Base-by-base conservation (phyloP, 1,140 invertebrate species). In the Onthophagus taurus region DNA sequence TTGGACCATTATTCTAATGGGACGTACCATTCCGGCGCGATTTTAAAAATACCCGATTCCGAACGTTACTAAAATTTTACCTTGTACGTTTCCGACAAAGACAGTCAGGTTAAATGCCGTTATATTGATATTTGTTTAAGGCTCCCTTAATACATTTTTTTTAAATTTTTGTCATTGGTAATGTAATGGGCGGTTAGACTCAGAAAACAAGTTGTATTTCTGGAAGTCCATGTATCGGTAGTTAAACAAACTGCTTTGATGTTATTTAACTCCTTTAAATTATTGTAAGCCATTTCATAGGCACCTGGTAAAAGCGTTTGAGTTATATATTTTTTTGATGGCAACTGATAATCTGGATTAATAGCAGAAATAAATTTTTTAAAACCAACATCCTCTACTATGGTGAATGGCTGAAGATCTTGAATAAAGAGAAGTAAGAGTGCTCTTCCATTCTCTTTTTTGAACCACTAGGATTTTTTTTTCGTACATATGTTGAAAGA, bases 341-440 rank as follows among this genome's bases (percentile, higher is more conserved):
- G 60, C 17, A 63, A 41, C 5, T 49, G 31, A 31, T 59, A 62
- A 14, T 24, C 31, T 4, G 59, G 54, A 50, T 59, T 59, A 26
- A 62, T 23, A 23, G 29, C 38, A 29, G 42, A 12, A 5, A 54
- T 49, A 44, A 58, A 61, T 23, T 23, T 17, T 34, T 38, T 43
- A 47, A 61, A 61, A 4, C 51, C 54, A 20, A 48, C 3, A 35
- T 59, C 53, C 47, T 59, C 55, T 4, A 60, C 53, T 13, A 60
- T 41, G 5, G 49, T 44, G 44, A 60, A 58, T 61, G n/a, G n/a
- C n/a, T n/a, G 56, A 51, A 47, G 54, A 35, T 58, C 55, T 12
- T 37, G 14, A 17, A 30, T 52, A 9, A 52, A 44, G 51, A 49
- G 45, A 45, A 42, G 49, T 30, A 31, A 29, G 3, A 2, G 23